Percentiles rank a stretch among this genome's conserved stretches.
These are phyloP conservation scores for Stichodactyla helianthus DNA, from an alignment of 64 coral and sea anemone genomes.

Conservation along the genomic window DNA sequence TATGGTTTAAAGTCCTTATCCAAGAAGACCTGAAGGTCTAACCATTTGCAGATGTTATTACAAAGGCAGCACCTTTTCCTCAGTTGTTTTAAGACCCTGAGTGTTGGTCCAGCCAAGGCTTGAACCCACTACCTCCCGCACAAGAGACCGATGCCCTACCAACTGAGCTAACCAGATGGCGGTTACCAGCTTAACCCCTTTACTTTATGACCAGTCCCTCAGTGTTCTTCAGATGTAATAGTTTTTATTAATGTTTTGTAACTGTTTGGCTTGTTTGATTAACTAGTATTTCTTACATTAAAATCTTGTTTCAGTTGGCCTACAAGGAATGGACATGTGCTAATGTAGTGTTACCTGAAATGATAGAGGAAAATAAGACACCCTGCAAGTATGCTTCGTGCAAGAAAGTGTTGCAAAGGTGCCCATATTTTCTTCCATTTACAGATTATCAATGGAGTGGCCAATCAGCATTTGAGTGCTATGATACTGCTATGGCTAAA, in stretches of 20 bases:
- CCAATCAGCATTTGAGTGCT: slow-evolving; percentile 11
- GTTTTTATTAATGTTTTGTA: neutral
- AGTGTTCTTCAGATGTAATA: neutral
- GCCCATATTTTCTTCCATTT: slow-evolving; percentile 17
- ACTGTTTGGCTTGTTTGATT: neutral
- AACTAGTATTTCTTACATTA: neutral
- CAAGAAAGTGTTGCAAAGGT: slow-evolving; percentile 11
- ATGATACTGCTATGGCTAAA: too few species aligned
- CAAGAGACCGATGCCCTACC: too few species aligned
- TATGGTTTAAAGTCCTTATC: too few species aligned
- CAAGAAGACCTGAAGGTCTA: too few species aligned
- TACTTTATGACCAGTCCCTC: neutral
- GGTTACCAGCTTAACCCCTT: too few species aligned
- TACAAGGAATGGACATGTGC: slow-evolving; percentile 1
- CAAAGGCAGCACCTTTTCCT: too few species aligned
- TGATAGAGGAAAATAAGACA: neutral
- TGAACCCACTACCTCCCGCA: too few species aligned
- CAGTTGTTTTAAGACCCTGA: too few species aligned
- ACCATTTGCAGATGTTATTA: too few species aligned
- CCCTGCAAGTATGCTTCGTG: neutral
- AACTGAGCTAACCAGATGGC: too few species aligned
- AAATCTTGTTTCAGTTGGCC: neutral
- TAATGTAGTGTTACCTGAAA: neutral
- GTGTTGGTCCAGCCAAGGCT: too few species aligned
- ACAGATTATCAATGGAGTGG: slow-evolving; percentile 14